phyloP scores from a whole-genome alignment of 2,888 invertebrate species.

The Agrilus mali region DNA sequence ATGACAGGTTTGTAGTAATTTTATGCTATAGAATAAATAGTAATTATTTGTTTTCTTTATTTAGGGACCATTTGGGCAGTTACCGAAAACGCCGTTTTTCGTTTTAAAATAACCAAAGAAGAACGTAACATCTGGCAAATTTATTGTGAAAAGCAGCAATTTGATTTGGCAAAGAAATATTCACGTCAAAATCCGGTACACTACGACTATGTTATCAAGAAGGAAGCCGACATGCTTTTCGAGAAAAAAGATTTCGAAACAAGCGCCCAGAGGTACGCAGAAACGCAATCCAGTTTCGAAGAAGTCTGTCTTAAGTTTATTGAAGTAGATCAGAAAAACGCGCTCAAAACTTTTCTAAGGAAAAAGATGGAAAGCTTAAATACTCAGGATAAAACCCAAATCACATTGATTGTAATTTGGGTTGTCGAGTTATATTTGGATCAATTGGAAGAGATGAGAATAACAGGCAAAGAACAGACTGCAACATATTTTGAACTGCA shows the following conservation, averaged over 20 bases:
- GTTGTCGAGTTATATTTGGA: constrained; percentile 84
- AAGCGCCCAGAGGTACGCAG: constrained; percentile 80
- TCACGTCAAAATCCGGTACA: constrained; percentile 69
- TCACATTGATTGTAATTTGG: constrained; percentile 91
- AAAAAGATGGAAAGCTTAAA: constrained; percentile 65
- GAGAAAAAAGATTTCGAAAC: constrained; percentile 62
- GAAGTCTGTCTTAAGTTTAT: constrained; percentile 87
- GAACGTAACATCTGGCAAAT: constrained; percentile 81
- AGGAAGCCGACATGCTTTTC: constrained; percentile 80
- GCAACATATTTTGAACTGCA: constrained; percentile 47
- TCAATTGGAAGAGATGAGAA: constrained; percentile 65
- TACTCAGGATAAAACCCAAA: constrained; percentile 69
- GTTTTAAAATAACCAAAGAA: constrained; percentile 74
- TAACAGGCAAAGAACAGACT: constrained; percentile 30
- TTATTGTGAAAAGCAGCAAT: constrained; percentile 74
- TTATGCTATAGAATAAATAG: not conserved
- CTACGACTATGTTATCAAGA: constrained; percentile 71
- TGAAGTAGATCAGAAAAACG: constrained; percentile 65
- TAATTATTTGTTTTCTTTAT: too few relatives aligned
- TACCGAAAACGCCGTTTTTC: constrained; percentile 72
- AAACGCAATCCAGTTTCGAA: constrained; percentile 87
- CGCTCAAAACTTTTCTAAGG: constrained; percentile 77
- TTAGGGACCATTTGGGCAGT: constrained; percentile 68
- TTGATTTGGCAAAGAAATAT: constrained; percentile 75
- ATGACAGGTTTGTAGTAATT: constrained; percentile 37